Base-by-base conservation (phyloP, 2,888 invertebrate species). In the Globia sparganii region DNA sequence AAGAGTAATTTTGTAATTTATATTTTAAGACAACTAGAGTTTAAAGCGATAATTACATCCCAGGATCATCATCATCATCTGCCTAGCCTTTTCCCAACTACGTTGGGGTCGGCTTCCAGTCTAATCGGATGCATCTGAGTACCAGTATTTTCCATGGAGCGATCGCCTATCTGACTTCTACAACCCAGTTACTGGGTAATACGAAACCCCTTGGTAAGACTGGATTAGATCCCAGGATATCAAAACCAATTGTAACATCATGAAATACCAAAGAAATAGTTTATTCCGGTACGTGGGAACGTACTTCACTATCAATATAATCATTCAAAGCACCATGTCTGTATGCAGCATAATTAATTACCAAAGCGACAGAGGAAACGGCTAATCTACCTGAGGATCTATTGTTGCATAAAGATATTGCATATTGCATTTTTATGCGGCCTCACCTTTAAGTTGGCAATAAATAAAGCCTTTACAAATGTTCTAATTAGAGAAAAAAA, bases 301-400 rank as follows among this genome's bases (percentile, higher is more conserved):
- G 15, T 53, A 68, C 25, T 59, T 74, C 43, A 75, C 56, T 62
- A 66, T 80, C 74, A 68, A 72, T 58, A 65, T 49, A 85, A 72
- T 75, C 68, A 73, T 64, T 40, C 13, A 34, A 68, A 53, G 49
- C 49, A 11, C 40, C 21, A 21, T 21, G 31, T 46, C 46, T 53
- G 37, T 58, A 81, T 61, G 69, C 66, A 76, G 62, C n/a, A 43
- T 56, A 73, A 83, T 73, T 77, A 85, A 81, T 83, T 77, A 82
- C n/a, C n/a, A 8, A 61, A 68, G 82, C 28, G 61, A 62, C 75
- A 46, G 15, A 72, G 81, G 75, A 69, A 61, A 61, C 13, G 40
- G 61, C 21, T 68, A 69, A 83, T 83, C 86, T 53, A 65, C 31
- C 28, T 21, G 13, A 15, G 53, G 6, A 77, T 86, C 86, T 74